Evolutionary conservation across 2,888 invertebrate species (phyloP).

Genomic region (Pachydiplax longipennis): DNA sequence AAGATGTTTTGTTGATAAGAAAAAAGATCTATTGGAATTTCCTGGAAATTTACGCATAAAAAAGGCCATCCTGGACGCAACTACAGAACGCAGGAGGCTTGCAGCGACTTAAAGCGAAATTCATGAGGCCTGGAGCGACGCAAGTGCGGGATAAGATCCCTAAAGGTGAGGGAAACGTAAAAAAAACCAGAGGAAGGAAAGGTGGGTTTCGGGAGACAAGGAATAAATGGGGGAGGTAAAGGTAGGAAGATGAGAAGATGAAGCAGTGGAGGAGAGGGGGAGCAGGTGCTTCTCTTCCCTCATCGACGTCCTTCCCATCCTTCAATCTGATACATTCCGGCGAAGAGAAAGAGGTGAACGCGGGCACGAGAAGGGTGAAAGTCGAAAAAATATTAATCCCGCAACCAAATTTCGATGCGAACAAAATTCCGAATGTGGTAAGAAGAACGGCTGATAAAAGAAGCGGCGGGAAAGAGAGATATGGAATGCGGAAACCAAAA

Average conservation of each 20-base stretch:
- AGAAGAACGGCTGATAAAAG: neutral
- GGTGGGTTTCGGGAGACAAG: neutral
- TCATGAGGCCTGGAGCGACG: neutral
- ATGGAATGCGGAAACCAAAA: neutral
- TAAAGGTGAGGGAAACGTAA: neutral
- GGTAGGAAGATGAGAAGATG: neutral
- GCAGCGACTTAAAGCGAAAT: too few species aligned
- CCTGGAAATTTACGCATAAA: too few species aligned
- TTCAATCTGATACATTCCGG: slow-evolving; percentile 5
- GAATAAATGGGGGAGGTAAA: neutral
- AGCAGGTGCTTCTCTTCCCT: slow-evolving; percentile 25
- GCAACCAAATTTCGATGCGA: slow-evolving; percentile 14
- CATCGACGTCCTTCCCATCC: neutral
- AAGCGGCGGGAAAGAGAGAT: neutral
- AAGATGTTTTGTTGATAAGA: too few species aligned
- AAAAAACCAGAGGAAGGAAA: neutral
- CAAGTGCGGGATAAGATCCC: neutral
- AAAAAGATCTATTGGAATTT: too few species aligned
- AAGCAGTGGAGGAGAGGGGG: neutral
- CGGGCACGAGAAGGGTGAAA: neutral
- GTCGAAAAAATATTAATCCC: neutral
- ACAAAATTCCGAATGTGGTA: neutral
- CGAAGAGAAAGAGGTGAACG: neutral
- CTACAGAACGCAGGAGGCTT: too few species aligned
- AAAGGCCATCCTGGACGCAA: too few species aligned